A percentile compares a stretch with the other conserved stretches of the same genome.
phyloP scores from a whole-genome alignment of 1,140 invertebrate species.

The Lucilia cuprina region DNA sequence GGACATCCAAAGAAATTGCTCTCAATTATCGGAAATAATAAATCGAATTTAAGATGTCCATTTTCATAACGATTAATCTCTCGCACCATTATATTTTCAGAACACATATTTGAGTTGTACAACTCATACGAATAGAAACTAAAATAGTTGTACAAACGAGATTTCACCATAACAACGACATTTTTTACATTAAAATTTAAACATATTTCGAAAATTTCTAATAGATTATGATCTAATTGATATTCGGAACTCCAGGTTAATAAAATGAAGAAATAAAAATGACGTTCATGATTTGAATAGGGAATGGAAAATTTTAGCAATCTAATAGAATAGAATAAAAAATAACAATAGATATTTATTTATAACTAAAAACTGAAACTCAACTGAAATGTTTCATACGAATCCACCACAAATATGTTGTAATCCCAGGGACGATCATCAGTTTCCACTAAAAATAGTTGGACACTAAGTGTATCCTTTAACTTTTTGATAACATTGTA shows the following conservation, averaged over 20 bases:
- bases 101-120: neutral
- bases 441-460: neutral
- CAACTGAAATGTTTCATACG: neutral
- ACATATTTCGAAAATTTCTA: neutral
- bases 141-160: neutral
- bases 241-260: neutral
- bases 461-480: neutral
- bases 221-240: neutral
- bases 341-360: too few relatives aligned
- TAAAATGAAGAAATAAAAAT: conserved; percentile 28
- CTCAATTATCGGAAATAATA: too few relatives aligned
- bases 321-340: neutral
- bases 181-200: conserved; percentile 3
- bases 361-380: neutral
- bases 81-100: neutral
- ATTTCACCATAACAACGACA: conserved; percentile 37
- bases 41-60: too few relatives aligned
- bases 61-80: neutral
- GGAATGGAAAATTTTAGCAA: neutral
- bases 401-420: neutral
- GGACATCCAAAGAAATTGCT: too few relatives aligned
- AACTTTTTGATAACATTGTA: neutral
- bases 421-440: neutral
- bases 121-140: conserved; percentile 28
- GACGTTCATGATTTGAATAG: neutral